Evolutionary conservation across 92 coral and sea anemone species (phyloP).

Genomic region (Diadumene lineata): DNA sequence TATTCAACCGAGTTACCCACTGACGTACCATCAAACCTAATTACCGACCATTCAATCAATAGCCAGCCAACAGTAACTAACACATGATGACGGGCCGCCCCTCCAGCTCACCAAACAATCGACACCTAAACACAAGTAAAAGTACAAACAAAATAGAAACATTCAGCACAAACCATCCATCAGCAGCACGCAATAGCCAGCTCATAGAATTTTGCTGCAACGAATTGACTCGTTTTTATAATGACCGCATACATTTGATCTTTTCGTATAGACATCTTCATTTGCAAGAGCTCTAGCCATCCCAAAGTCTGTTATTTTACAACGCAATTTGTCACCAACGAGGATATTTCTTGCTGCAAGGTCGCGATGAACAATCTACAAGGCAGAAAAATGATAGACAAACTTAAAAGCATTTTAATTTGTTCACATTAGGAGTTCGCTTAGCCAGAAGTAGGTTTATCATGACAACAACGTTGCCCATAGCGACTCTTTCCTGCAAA

Average conservation of each 20-base stretch:
- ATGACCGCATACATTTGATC: slow-evolving; percentile 57
- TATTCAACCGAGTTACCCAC: no score
- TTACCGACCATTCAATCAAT: no score
- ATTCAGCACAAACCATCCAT: no score
- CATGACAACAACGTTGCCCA: no score
- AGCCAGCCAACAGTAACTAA: no score
- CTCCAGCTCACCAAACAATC: no score
- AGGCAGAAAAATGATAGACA: background rate
- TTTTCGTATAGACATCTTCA: slow-evolving; percentile 40
- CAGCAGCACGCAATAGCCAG: background rate
- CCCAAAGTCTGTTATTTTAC: slow-evolving; percentile 68
- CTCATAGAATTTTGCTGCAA: background rate
- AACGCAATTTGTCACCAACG: slow-evolving; percentile 46
- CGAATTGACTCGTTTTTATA: background rate
- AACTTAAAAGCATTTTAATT: background rate
- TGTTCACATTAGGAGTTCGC: no score
- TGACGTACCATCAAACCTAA: no score
- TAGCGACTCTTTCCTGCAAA: no score
- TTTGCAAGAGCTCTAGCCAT: slow-evolving; percentile 52
- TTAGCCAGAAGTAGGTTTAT: background rate
- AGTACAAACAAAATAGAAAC: no score
- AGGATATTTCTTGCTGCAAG: slow-evolving; percentile 66
- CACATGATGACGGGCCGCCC: no score
- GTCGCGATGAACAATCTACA: slow-evolving; percentile 66
- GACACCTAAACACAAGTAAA: no score